These are phyloP conservation scores for Sebastes miniatus DNA, from an alignment of 2,797 vertebrate species.

Conservation along the genomic window DNA sequence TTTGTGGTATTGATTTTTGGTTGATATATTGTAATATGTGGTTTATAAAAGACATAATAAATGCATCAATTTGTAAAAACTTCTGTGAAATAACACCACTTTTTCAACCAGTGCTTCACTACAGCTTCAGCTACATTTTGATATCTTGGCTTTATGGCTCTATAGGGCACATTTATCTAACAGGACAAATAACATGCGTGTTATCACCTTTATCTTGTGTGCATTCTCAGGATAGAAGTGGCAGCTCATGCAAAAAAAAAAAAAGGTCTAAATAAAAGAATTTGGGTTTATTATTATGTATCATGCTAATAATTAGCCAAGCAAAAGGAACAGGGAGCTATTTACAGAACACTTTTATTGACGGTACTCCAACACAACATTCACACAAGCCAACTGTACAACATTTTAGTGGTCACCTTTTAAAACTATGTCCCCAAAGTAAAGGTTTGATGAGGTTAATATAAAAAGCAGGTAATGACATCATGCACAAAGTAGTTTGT, in stretches of 20 bases:
- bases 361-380: conserved; percentile 73
- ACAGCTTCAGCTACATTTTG: background rate
- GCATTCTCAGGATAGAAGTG: background rate
- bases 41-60: conserved; percentile 51
- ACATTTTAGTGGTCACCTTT: conserved; percentile 58
- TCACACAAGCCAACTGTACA: conserved; percentile 65
- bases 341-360: conserved; percentile 78
- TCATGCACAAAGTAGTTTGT: conserved; percentile 53
- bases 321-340: background rate
- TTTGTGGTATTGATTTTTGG: conserved; percentile 22
- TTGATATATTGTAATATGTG: conserved; percentile 10
- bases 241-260: conserved; percentile 2
- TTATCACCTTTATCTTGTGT: background rate
- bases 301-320: conserved; percentile 16
- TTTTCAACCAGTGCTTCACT: too few species aligned
- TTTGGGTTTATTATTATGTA: background rate
- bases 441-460: conserved; percentile 18
- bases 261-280: background rate
- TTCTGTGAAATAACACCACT: background rate
- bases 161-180: background rate
- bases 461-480: conserved; percentile 31
- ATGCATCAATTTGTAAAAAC: conserved; percentile 25
- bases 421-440: conserved; percentile 50
- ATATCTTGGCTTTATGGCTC: background rate
- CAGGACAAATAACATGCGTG: background rate